phyloP scores from a whole-genome alignment of 2,888 invertebrate species.

The Orthonychiurus folsomi region DNA sequence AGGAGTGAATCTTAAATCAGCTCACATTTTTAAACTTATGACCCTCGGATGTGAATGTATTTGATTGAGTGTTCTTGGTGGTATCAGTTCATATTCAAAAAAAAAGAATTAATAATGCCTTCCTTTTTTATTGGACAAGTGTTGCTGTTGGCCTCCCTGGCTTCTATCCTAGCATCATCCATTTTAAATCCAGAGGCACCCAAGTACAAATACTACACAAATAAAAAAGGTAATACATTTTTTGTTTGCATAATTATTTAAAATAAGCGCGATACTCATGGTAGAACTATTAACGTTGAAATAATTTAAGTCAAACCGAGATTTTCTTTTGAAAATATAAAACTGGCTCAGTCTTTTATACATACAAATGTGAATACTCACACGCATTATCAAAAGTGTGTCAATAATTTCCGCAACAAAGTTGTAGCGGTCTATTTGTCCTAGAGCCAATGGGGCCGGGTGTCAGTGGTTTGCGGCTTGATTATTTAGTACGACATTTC shows the following conservation, averaged over 20 bases:
- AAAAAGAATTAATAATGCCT: slow-evolving; percentile 7
- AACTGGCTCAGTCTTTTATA: too few relatives aligned
- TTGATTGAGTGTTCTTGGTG: not conserved
- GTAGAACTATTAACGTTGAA: too few relatives aligned
- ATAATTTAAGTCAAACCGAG: too few relatives aligned
- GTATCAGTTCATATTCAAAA: not conserved
- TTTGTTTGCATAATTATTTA: not conserved
- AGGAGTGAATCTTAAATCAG: not conserved
- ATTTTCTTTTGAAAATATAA: too few relatives aligned
- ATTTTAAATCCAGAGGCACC: slow-evolving; percentile 8
- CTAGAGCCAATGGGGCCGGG: too few relatives aligned
- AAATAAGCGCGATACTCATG: not conserved
- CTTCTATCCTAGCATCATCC: slow-evolving; percentile 20
- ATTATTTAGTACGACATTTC: too few relatives aligned
- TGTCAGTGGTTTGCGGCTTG: too few relatives aligned
- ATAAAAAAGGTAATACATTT: slow-evolving; percentile 25
- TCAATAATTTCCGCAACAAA: too few relatives aligned
- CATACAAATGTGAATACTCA: too few relatives aligned
- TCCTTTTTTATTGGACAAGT: slow-evolving; percentile 19
- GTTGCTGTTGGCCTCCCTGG: slow-evolving; percentile 20
- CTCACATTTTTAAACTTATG: not conserved
- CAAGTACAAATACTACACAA: slow-evolving; percentile 25
- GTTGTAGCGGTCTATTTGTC: too few relatives aligned
- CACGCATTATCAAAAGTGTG: too few relatives aligned
- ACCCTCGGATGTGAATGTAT: not conserved